Base-by-base conservation (phyloP, 2,888 invertebrate species). In the Bombylius discolor region DNA sequence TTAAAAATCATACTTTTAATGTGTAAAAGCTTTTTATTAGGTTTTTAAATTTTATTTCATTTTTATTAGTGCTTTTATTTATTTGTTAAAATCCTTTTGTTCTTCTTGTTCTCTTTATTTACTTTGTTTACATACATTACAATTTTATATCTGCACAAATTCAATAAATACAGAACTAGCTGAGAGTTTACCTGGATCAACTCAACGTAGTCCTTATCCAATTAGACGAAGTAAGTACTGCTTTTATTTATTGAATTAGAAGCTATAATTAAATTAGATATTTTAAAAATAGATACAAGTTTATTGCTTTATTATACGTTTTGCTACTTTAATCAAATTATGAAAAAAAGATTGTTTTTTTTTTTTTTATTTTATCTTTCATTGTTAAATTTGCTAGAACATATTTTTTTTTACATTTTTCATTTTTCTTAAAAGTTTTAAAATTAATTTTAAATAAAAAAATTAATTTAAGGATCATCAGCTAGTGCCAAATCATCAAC, bases 141-240 rank as follows among this genome's bases (percentile, higher is more conserved):
- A 53, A 54, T 44, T 48, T 39, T 52, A 55, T 56, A 55, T 56
- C 57, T 56, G 59, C 59, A 59, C 59, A 57, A 56, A 55, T 55
- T 55, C 53, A 51, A 52, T 49, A 55, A 53, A 59, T 78, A 58
- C 77, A 89, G 89, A 90, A 80, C 87, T 87, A 75, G 89, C 87
- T 66, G 90, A 91, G 77, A 89, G 87, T 76, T 78, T 90, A 75
- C 88, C 88, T 63, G 82, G 87, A 68, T 85, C 88, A 64, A 88
- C 83, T 70, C 88, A 87, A 76, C 84, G 90, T 71, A 89, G 89
- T 74, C 89, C 90, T 56, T 89, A 90, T 74, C 87, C 86, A 64
- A 79, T 85, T 63, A 80, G 90, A 75, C 83, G 89, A 81, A 83
- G 90, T 91, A 81, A 87, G 88, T 85, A 71, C 66, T 63, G 59